phyloP scores from a whole-genome alignment of 2,797 vertebrate species.

The Muraenolepis orangiensis region DNA sequence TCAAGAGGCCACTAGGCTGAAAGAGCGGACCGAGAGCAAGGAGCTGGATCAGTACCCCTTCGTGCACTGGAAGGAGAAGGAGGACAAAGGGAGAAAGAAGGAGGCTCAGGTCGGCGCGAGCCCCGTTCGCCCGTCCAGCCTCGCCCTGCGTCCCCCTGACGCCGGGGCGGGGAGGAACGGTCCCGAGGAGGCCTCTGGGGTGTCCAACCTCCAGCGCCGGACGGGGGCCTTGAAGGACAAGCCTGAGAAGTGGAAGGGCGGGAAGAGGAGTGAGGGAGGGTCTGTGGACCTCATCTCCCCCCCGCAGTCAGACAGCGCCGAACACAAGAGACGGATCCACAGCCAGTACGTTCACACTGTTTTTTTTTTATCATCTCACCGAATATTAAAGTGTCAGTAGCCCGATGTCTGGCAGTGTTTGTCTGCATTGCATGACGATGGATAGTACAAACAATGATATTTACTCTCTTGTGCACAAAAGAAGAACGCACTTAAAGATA shows the following conservation, averaged over 20 bases:
- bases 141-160: constrained; percentile 63
- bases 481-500: too few species aligned
- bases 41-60: constrained; percentile 75
- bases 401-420: background rate
- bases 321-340: constrained; percentile 42
- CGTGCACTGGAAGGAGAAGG: constrained; percentile 59
- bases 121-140: constrained; percentile 72
- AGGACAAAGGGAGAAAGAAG: constrained; percentile 56
- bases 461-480: background rate
- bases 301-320: constrained; percentile 25
- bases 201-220: constrained; percentile 71
- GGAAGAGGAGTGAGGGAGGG: constrained; percentile 64
- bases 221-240: constrained; percentile 75
- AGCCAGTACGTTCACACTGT: constrained; percentile 55
- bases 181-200: constrained; percentile 53
- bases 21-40: constrained; percentile 68
- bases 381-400: background rate
- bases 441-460: background rate
- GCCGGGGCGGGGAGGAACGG: constrained; percentile 39
- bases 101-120: constrained; percentile 51
- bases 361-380: background rate
- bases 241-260: constrained; percentile 79
- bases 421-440: background rate
- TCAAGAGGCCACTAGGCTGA: constrained; percentile 52
- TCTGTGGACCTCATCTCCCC: constrained; percentile 45